Base-by-base conservation (phyloP, 2,113 vertebrate genomes). In the Xiphophorus hellerii region DNA sequence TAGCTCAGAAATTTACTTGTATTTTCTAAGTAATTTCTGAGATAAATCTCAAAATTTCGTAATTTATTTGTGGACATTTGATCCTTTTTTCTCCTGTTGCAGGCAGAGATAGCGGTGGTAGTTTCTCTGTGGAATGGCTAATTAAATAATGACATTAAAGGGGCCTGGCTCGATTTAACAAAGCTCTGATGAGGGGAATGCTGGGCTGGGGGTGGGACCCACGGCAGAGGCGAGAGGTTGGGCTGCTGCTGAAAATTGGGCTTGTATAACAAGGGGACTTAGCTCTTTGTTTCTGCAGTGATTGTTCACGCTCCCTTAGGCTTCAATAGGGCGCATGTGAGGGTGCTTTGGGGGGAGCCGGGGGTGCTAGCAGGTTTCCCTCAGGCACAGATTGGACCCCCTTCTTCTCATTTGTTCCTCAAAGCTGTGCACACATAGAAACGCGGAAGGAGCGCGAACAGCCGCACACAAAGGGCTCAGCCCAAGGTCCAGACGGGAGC, bases 231-330 rank as follows among this genome's bases (percentile, higher is more conserved):
- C 83, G 93, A 93, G 92, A 92, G 89, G 90, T 86, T 84, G 92
- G 86, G 75, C 74, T 42, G 85, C 77, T 84, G 86, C 86, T 80
- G 86, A 92, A 95, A 95, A 95, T 95, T 95, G 95, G 93, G 90
- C 95, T 95, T 97, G 96, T 96, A 94, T 93, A 96, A 96, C 96
- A 96, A 96, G 96, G 89, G 93, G 94, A 91, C 95, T 96, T 95
- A 95, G 95, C 94, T 94, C 94, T 95, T 95, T 94, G 94, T 95
- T 95, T 96, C 95, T 95, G 95, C 95, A 94, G 93, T 94, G 93
- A 95, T 96, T 96, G 94, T 96, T 96, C 95, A 97, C 95, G 96
- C 95, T 96, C 95, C 95, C 96, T 96, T 96, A 96, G 93, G 90
- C 92, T 91, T 96, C 94, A 97, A 97, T 96, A 91, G 94, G 90